phyloP scores from a whole-genome alignment of 2,797 vertebrate species.

The Thaleichthys pacificus region DNA sequence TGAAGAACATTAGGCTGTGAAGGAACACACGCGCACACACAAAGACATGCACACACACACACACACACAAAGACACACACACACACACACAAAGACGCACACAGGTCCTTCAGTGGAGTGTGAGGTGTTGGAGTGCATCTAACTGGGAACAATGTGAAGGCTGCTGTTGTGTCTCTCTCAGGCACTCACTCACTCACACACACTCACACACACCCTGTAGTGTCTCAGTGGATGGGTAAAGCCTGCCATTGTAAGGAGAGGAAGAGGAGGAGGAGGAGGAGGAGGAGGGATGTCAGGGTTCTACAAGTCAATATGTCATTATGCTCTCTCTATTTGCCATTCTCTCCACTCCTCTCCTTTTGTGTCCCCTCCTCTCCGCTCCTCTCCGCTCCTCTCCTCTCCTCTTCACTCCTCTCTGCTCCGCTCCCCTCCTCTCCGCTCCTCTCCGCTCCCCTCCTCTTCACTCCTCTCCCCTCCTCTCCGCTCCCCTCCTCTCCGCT shows the following conservation, averaged over 20 bases:
- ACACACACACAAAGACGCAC: not conserved
- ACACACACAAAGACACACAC: no score
- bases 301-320: conserved; percentile 7
- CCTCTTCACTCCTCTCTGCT: conserved; percentile 11
- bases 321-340: not conserved
- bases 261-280: no score
- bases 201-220: not conserved
- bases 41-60: no score
- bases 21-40: not conserved
- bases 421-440: conserved; percentile 2
- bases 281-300: not conserved
- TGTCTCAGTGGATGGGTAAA: not conserved
- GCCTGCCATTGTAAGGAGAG: no score
- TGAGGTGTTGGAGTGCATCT: conserved; percentile 6
- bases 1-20: not conserved
- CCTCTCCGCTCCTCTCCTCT: not conserved
- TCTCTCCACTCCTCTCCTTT: not conserved
- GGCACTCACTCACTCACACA: not conserved
- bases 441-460: not conserved
- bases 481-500: not conserved
- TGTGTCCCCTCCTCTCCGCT: not conserved
- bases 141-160: not conserved
- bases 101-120: not conserved
- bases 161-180: not conserved
- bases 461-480: not conserved